Evolutionary conservation across 2,113 vertebrate species (phyloP), one percentile per base, ranked within the genome.

Genomic region (Eulemur macaco): DNA sequence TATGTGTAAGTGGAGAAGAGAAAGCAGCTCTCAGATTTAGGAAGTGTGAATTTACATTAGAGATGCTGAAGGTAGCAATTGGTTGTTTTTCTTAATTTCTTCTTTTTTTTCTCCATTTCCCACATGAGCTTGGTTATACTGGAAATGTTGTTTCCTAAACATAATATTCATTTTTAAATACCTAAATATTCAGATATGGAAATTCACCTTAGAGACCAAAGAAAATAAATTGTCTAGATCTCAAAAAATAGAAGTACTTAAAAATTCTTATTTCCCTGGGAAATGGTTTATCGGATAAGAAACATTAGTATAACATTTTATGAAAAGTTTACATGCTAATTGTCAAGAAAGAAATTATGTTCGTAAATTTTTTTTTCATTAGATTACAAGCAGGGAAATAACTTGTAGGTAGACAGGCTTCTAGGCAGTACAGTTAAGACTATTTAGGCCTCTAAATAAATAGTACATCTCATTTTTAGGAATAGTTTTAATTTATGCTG

Each of bases 161-260:
- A 9, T 74, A 60, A 58, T 56, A 56, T 20, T 96, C 29, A 42
- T 23, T 89, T 95, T 89, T 91, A 42, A 23, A 66, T 3, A 86
- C 1, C 21, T 71, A 80, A 86, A 86, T 89, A 86, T 84, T 89
- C 66, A 92, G 21, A 86, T 73, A 47, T 81, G 64, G 45, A 92
- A 97, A 86, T 86, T 87, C 14, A 94, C 54, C 34, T 80, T 84
- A 31, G 64, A 80, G 68, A 96, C 5, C 37, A 86, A 90, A 93
- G 91, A 89, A n/a, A 66, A 54, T 90, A 83, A 71, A 69, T 56
- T 85, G 52, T 95, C 56, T 87, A 50, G 42, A 85, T 82, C 42
- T 58, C 39, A 87, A 89, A 95, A 92, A 87, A 73, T 21, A 54
- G 80, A 92, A 91, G 8, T 39, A 90, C 52, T 87, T 97, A 77